These are phyloP conservation scores for Euschistus heros DNA, from an alignment of 1,140 invertebrate genomes.

Conservation along the genomic window DNA sequence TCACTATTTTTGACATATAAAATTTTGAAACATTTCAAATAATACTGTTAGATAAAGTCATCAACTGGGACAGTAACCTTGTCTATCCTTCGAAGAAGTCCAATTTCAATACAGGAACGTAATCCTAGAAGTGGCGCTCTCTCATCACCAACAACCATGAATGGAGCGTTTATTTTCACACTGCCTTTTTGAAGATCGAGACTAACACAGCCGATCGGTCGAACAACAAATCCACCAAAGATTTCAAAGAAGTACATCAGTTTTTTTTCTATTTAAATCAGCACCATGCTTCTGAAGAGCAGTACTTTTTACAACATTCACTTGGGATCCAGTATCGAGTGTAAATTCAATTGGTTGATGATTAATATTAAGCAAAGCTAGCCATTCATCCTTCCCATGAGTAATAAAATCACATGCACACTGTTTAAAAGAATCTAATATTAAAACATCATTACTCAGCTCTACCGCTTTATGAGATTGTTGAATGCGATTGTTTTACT, in stretches of 20 bases:
- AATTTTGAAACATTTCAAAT: too few relatives aligned
- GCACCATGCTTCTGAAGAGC: not conserved
- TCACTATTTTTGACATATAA: too few relatives aligned
- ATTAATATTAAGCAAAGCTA: too few relatives aligned
- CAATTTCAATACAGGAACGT: not conserved
- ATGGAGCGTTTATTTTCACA: not conserved
- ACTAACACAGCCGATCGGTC: not conserved
- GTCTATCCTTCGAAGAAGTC: not conserved
- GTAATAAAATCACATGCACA: too few relatives aligned
- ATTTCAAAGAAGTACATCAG: not conserved
- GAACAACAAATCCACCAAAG: not conserved
- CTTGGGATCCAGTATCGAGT: too few relatives aligned
- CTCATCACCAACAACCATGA: not conserved
- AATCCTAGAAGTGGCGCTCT: not conserved
- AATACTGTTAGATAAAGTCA: conserved; percentile 6
- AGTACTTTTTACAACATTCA: too few relatives aligned
- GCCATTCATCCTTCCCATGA: too few relatives aligned
- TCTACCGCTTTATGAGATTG: too few relatives aligned
- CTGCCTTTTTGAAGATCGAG: not conserved
- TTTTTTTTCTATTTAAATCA: not conserved
- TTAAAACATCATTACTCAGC: too few relatives aligned
- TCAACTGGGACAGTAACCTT: not conserved
- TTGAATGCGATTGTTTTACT: too few relatives aligned
- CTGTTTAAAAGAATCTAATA: too few relatives aligned
- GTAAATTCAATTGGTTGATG: too few relatives aligned